These are phyloP conservation scores for Orcinus orca DNA, from an alignment of 2,113 vertebrate genomes.

Conservation along the genomic window DNA sequence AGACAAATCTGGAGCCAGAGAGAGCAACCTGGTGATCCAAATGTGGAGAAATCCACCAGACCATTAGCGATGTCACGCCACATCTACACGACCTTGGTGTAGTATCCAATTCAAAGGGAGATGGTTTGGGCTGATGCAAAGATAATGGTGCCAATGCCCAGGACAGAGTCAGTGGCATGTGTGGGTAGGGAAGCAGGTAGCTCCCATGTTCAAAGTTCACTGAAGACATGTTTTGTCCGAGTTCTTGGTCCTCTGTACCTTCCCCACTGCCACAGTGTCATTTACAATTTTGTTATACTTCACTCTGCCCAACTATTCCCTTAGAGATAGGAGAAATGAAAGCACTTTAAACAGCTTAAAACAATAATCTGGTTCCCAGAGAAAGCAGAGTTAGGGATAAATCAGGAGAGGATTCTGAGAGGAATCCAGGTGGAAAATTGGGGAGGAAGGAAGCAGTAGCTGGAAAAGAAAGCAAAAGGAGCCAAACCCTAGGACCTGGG, in stretches of 20 bases:
- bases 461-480: conserved; percentile 1
- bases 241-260: neutral
- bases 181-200: neutral
- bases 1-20: neutral
- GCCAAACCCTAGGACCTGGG: neutral
- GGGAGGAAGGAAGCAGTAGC: neutral
- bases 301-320: neutral
- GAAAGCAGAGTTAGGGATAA: conserved; percentile 23
- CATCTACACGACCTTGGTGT: neutral
- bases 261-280: neutral
- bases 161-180: neutral
- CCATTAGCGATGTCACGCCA: neutral
- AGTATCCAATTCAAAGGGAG: neutral
- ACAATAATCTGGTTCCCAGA: neutral
- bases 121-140: neutral
- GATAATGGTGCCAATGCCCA: neutral
- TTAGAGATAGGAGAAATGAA: neutral
- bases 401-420: neutral
- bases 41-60: neutral
- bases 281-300: conserved; percentile 8
- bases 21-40: neutral
- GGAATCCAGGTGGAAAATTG: neutral
- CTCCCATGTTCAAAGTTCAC: neutral
- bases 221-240: neutral
- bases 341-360: neutral